Conservation (phyloP, 1,140 invertebrate genomes). For the Choristoneura fumiferana region DNA sequence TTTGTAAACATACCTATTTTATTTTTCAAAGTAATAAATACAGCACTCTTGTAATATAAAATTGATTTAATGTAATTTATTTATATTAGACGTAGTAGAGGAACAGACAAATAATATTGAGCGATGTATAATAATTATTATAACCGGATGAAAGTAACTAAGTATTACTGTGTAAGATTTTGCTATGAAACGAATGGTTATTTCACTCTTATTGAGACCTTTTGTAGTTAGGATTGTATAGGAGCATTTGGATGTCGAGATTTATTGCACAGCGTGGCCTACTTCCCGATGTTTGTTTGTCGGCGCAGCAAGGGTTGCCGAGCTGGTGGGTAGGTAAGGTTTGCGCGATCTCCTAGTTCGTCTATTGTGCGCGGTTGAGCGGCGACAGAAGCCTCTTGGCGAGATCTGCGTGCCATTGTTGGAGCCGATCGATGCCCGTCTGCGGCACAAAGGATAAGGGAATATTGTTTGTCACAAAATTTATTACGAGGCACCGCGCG, state of each 20-base stretch:
- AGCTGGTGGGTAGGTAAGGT: neutral
- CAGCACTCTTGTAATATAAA: too few species aligned
- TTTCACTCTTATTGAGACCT: too few species aligned
- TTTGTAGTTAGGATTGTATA: too few species aligned
- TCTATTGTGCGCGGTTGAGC: slow-evolving; percentile 12
- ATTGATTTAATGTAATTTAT: too few species aligned
- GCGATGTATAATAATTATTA: too few species aligned
- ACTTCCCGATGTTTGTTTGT: neutral
- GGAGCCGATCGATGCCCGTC: slow-evolving; percentile 51
- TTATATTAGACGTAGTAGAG: too few species aligned
- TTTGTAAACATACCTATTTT: too few species aligned
- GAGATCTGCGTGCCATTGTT: slow-evolving; percentile 38
- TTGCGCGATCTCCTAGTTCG: slow-evolving; percentile 7
- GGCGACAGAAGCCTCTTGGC: slow-evolving; percentile 26
- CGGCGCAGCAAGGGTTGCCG: neutral
- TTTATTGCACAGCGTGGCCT: neutral
- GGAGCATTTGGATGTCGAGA: neutral
- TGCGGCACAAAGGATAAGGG: slow-evolving; percentile 58
- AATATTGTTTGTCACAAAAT: slow-evolving; percentile 75
- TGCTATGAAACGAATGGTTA: too few species aligned
- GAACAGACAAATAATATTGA: too few species aligned
- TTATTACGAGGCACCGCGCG: slow-evolving; percentile 52
- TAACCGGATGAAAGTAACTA: too few species aligned
- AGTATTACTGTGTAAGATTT: too few species aligned
- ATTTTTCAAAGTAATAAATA: too few species aligned